phyloP scores from a whole-genome alignment of 2,113 vertebrate genomes.

The Pithys albifrons region DNA sequence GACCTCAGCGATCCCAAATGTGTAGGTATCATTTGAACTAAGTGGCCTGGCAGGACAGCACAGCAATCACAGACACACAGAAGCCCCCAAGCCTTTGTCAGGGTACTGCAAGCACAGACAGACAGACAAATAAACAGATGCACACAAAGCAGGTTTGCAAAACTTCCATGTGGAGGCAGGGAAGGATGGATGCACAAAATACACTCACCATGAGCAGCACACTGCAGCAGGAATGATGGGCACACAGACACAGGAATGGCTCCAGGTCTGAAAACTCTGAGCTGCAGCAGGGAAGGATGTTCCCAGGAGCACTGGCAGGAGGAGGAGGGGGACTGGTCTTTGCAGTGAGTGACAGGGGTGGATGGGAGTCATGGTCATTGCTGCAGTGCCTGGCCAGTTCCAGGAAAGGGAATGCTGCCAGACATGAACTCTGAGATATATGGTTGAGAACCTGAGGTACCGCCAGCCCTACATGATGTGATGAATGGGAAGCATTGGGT shows the following conservation, averaged over 20 bases:
- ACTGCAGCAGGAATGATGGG: background rate
- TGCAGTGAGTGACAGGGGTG: background rate
- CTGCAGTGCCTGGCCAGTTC: background rate
- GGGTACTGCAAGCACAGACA: background rate
- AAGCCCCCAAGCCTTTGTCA: background rate
- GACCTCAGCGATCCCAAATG: background rate
- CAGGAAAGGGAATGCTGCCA: background rate
- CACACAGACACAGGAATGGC: background rate
- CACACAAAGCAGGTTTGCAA: background rate
- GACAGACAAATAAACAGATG: background rate
- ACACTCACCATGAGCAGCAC: background rate
- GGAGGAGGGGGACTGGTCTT: background rate
- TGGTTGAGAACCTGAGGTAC: background rate
- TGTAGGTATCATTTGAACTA: background rate
- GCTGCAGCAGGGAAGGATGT: background rate
- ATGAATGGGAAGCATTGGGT: background rate
- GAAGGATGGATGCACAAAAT: background rate
- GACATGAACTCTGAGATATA: background rate
- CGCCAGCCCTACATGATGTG: background rate
- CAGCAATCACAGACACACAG: background rate
- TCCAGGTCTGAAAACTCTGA: background rate
- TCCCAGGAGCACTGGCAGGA: rapidly evolving
- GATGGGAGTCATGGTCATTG: background rate
- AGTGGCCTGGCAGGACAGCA: background rate
- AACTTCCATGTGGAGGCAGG: background rate